Evolutionary conservation across 2,113 vertebrate species (phyloP).

Genomic region (Istiophorus platypterus): DNA sequence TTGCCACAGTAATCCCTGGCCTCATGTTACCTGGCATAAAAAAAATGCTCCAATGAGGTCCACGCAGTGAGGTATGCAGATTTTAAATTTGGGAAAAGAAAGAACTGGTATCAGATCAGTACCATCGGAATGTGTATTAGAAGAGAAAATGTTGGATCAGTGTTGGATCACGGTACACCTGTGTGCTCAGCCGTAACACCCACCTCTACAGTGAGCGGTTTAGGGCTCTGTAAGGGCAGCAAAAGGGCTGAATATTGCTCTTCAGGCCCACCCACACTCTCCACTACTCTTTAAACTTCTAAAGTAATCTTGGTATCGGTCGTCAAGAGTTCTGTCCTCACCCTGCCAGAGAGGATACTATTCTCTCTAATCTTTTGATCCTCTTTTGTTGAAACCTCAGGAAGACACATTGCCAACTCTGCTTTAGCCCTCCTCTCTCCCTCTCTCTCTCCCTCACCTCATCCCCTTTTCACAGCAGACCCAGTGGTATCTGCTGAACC

Average conservation of each 20-base stretch:
- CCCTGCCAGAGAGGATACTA: constrained; percentile 55
- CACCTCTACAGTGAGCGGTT: background rate
- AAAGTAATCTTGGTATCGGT: constrained; percentile 61
- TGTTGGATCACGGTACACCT: background rate
- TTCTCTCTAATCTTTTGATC: constrained; percentile 77
- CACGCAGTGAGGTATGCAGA: background rate
- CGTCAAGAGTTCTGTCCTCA: constrained; percentile 51
- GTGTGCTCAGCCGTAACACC: background rate
- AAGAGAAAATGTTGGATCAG: background rate
- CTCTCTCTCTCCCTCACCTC: background rate
- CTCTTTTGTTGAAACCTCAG: constrained; percentile 73
- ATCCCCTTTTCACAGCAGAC: constrained; percentile 31
- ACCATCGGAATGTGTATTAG: background rate
- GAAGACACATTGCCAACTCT: constrained; percentile 46
- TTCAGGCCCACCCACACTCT: constrained; percentile 11
- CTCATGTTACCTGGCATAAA: background rate
- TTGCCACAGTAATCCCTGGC: background rate
- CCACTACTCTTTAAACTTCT: constrained; percentile 51
- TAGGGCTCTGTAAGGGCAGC: background rate
- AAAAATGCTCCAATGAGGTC: too few species aligned
- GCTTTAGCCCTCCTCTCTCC: constrained; percentile 17
- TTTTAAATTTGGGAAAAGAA: background rate
- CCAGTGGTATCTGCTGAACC: constrained; percentile 55
- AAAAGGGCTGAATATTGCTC: background rate
- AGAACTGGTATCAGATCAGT: background rate